Conservation (phyloP, 2,888 invertebrate species). For the Nephrotoma guestfalica region DNA sequence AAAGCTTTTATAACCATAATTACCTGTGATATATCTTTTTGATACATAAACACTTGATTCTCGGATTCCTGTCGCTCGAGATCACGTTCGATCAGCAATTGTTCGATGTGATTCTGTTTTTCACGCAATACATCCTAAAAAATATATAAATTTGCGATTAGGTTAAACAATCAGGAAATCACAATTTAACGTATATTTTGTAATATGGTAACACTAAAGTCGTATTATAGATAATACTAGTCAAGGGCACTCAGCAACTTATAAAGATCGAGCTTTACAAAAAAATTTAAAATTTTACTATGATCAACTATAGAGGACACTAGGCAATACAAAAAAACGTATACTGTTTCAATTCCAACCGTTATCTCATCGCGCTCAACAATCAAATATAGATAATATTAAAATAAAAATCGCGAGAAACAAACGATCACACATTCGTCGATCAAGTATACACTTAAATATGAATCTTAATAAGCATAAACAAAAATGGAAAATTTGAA, state of each 20-base stretch:
- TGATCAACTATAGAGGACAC: not conserved
- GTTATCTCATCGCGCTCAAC: not conserved
- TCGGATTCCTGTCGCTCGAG: conserved; percentile 80
- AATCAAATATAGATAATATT: not conserved
- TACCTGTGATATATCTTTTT: conserved; percentile 32
- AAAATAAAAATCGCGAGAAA: not conserved
- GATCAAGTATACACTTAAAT: not conserved
- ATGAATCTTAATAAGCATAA: not conserved
- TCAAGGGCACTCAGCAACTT: not conserved
- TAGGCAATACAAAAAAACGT: not conserved
- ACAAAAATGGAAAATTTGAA: not conserved
- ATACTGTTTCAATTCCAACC: not conserved
- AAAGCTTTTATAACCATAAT: not conserved
- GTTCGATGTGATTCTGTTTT: conserved; percentile 88
- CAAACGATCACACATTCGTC: not conserved
- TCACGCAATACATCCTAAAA: conserved; percentile 76
- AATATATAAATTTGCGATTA: not conserved
- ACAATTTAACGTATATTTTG: not conserved
- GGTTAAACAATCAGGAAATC: not conserved
- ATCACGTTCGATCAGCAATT: conserved; percentile 80
- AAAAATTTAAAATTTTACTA: not conserved
- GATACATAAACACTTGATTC: conserved; percentile 40
- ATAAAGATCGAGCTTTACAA: not conserved
- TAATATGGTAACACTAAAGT: not conserved
- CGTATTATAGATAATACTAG: not conserved